phyloP scores from a whole-genome alignment of 2,797 vertebrate species.

The Mormyrus hasselquistii region DNA sequence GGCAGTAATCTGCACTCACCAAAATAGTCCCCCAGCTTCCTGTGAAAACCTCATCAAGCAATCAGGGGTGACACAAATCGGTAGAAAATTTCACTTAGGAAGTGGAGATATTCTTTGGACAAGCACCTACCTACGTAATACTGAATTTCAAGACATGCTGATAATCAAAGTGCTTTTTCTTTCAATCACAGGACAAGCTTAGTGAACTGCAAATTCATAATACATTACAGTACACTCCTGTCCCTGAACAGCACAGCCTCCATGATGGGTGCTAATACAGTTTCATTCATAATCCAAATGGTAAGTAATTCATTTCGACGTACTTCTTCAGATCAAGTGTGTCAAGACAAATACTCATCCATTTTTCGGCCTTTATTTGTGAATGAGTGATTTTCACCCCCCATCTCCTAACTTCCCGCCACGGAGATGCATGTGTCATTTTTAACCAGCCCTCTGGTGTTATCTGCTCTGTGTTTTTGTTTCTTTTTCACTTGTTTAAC shows the following conservation, averaged over 20 bases:
- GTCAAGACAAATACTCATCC: not conserved
- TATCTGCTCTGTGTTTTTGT: not conserved
- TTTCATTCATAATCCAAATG: constrained; percentile 7
- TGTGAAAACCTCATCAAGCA: not conserved
- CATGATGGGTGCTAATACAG: not conserved
- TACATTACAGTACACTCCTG: not conserved
- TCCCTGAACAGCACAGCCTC: not conserved
- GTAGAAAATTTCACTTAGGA: not conserved
- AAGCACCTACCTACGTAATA: not conserved
- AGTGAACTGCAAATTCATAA: not conserved
- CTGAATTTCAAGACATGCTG: not conserved
- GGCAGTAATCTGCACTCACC: not conserved
- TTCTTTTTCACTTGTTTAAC: not conserved
- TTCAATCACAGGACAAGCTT: not conserved
- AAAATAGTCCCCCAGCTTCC: not conserved
- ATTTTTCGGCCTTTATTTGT: not conserved
- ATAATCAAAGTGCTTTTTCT: not conserved
- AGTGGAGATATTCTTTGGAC: not conserved
- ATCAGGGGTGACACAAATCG: not conserved
- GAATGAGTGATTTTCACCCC: not conserved
- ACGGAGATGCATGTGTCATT: not conserved
- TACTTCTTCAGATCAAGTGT: not conserved
- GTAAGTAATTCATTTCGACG: constrained; percentile 14
- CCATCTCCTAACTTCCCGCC: not conserved
- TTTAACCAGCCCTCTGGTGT: not conserved